phyloP scores from a whole-genome alignment of 1,140 invertebrate genomes.

The Lysiphlebus fabarum region DNA sequence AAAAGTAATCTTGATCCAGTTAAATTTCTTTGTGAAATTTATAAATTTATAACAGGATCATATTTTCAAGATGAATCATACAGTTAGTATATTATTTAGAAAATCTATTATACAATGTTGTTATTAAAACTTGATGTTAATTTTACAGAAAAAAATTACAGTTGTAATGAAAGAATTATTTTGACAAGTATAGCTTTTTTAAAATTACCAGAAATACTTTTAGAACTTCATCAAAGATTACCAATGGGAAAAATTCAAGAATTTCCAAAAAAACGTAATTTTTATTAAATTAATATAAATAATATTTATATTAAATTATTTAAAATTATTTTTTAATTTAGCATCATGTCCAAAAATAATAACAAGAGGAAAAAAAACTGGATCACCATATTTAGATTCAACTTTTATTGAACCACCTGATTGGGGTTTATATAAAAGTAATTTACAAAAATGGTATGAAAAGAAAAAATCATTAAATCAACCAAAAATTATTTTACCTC shows the following conservation, averaged over 20 bases:
- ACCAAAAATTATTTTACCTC: slow-evolving; percentile 36
- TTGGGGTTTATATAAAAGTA: slow-evolving; percentile 33
- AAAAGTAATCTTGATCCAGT: slow-evolving; percentile 32
- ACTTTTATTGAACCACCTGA: slow-evolving; percentile 29
- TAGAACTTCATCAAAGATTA: slow-evolving; percentile 40
- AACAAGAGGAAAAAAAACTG: not conserved
- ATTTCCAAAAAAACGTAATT: slow-evolving; percentile 40
- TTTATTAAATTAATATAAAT: slow-evolving; percentile 1
- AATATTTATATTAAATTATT: not conserved
- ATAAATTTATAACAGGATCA: slow-evolving; percentile 40
- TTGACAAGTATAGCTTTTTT: slow-evolving; percentile 47
- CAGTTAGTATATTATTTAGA: slow-evolving; percentile 29
- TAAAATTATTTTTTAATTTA: slow-evolving; percentile 15
- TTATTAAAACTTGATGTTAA: no score
- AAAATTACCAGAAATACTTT: slow-evolving; percentile 41
- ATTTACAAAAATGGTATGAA: slow-evolving; percentile 31
- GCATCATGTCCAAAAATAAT: slow-evolving; percentile 8
- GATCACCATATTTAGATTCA: slow-evolving; percentile 36
- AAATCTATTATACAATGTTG: no score
- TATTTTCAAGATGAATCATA: slow-evolving; percentile 44
- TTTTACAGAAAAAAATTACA: slow-evolving; percentile 40
- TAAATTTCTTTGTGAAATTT: slow-evolving; percentile 43
- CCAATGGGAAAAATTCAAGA: slow-evolving; percentile 28
- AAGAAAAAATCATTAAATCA: slow-evolving; percentile 21
- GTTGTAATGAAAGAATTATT: slow-evolving; percentile 45